These are phyloP conservation scores for Bufo gargarizans DNA, from an alignment of 2,113 vertebrate genomes.

Conservation along the genomic window DNA sequence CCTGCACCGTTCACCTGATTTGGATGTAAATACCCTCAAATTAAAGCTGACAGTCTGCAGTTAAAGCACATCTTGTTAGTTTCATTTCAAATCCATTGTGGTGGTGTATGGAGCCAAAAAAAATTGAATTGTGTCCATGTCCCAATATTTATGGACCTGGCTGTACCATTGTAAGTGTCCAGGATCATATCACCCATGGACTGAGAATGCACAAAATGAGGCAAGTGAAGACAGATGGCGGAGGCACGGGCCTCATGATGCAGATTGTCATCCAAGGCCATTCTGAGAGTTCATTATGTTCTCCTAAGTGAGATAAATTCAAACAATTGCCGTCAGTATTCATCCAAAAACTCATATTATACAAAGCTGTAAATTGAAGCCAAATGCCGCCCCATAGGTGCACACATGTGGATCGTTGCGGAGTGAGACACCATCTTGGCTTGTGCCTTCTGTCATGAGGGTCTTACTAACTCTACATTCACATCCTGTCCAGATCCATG, in stretches of 20 bases:
- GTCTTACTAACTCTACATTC: background rate
- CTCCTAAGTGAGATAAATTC: slow-evolving; percentile 29
- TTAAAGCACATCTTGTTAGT: too few species aligned
- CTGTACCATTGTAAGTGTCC: too few species aligned
- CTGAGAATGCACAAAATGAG: background rate
- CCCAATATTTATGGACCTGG: too few species aligned
- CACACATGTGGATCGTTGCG: background rate
- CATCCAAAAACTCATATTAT: background rate
- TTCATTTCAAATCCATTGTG: too few species aligned
- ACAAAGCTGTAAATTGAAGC: slow-evolving; percentile 10
- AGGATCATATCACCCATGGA: background rate
- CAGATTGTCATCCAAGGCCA: background rate
- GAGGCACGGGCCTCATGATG: background rate
- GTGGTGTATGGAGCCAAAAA: too few species aligned
- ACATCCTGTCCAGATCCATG: background rate
- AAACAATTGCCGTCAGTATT: slow-evolving; percentile 8
- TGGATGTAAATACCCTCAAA: too few species aligned
- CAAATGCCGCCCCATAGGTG: slow-evolving; percentile 16
- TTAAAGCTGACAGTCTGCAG: too few species aligned
- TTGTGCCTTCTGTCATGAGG: background rate
- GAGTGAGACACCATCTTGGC: background rate
- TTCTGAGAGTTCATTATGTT: background rate
- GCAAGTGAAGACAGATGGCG: slow-evolving; percentile 6
- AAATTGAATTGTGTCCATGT: too few species aligned
- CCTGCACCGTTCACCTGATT: too few species aligned